phyloP scores from a whole-genome alignment of 2,797 vertebrate genomes.

The Dicrostonyx torquatus region DNA sequence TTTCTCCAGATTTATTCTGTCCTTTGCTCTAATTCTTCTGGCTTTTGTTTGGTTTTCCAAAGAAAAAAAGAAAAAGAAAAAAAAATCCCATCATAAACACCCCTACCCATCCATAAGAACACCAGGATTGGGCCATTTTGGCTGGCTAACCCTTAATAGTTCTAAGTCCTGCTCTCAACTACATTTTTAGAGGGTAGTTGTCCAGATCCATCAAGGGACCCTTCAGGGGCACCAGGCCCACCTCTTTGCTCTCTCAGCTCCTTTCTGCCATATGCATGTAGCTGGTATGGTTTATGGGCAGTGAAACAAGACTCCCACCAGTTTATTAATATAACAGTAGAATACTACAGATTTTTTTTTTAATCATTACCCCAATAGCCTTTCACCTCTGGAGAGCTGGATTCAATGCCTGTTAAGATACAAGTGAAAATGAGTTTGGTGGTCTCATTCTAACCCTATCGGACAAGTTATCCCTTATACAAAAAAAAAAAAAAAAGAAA shows the following conservation, averaged over 20 bases:
- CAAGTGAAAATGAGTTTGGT: constrained; percentile 89
- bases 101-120: constrained; percentile 54
- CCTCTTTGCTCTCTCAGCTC: constrained; percentile 78
- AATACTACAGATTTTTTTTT: constrained; percentile 87
- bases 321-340: constrained; percentile 85
- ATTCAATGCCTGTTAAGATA: constrained; percentile 90
- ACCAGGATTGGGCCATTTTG: constrained; percentile 52
- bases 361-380: constrained; percentile 89
- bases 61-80: constrained; percentile 62
- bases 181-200: constrained; percentile 68
- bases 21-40: constrained; percentile 69
- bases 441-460: constrained; percentile 84
- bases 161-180: constrained; percentile 71
- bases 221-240: constrained; percentile 74
- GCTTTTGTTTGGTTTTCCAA: constrained; percentile 70
- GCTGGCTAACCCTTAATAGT: constrained; percentile 57
- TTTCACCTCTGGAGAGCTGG: constrained; percentile 90
- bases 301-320: constrained; percentile 84
- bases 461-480: constrained; percentile 84
- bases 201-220: constrained; percentile 81
- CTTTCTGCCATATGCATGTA: constrained; percentile 79
- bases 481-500: constrained; percentile 77
- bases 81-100: constrained; percentile 66
- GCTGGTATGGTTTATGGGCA: constrained; percentile 80
- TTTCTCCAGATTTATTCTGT: constrained; percentile 72